Base-by-base conservation (phyloP, 2,113 vertebrate genomes). In the Cavia porcellus region DNA sequence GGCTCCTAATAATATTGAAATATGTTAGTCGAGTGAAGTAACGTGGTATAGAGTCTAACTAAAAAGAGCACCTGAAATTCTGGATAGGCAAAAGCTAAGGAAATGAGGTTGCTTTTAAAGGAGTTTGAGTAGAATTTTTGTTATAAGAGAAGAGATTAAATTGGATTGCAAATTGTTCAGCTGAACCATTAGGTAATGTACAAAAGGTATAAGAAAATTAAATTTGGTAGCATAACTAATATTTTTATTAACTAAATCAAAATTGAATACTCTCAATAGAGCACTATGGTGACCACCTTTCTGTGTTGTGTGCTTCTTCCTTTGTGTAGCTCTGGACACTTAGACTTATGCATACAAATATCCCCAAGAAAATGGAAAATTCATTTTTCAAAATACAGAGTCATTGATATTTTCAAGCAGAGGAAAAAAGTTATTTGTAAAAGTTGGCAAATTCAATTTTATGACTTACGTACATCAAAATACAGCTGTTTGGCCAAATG, bases 401-500 rank as follows among this genome's bases (percentile, higher is more conserved):
- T 79, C 66, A 96, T 88, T 75, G 93, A 79, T 95, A 95, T 95
- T 96, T 94, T 94, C 82, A 95, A 97, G 47, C 47, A 93, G 15
- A 84, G 12, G 22, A 19, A 61, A 79, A 55, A 95, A 47, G 10
- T 10, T 6, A 72, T 82, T 84, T 68, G 84, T 72, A 96, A 94
- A 96, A 92, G 64, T 96, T 94, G 92, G 62, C 61, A 81, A 87
- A 57, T 89, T 96, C 14, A 90, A 74, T 96, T 94, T 95, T n/a
- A 82, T 79, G 52, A 64, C 32, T 93, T 96, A 90, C 59, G 13
- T 50, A 64, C 4, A 80, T 57, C 89, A 94, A 97, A 96, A 97
- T 95, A 89, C 85, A 97, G 88, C 96, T 97, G 96, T n/a, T 52
- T 98, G 87, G 79, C 93, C 95, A 96, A 92, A 97, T 95, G 92